Percentiles rank a stretch among this genome's conserved stretches.
These are phyloP conservation scores for Styela plicata DNA, from an alignment of 23 tunicate genomes.

Conservation along the genomic window DNA sequence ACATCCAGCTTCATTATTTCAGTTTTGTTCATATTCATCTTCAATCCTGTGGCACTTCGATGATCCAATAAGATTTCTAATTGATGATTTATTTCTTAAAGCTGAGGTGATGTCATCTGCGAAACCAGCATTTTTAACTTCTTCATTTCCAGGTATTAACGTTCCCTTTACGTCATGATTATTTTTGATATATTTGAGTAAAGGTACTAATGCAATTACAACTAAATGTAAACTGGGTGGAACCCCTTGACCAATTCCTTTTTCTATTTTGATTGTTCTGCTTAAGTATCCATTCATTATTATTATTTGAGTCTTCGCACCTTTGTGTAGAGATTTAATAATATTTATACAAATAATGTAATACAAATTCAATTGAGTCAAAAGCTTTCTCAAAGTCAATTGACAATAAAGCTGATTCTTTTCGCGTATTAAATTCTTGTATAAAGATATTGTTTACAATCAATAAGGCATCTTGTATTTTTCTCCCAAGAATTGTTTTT, in stretches of 20 bases:
- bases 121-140: not conserved
- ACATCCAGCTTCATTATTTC: not conserved
- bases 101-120: not conserved
- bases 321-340: not conserved
- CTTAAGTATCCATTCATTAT: not conserved
- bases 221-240: not conserved
- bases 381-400: not conserved
- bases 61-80: not conserved
- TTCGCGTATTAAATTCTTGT: not conserved
- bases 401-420: not conserved
- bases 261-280: not conserved
- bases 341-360: not conserved
- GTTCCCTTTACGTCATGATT: not conserved
- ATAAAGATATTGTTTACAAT: too few species aligned
- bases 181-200: not conserved
- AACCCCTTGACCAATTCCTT: not conserved
- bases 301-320: not conserved
- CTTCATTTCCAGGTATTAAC: not conserved
- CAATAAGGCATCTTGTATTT: not conserved
- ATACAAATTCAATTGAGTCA: not conserved
- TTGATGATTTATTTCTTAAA: not conserved
- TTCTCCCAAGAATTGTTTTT: not conserved
- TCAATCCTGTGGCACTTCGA: not conserved
- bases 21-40: not conserved
- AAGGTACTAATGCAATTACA: not conserved